Percentiles rank a stretch among this genome's conserved stretches.
Evolutionary conservation across 2,888 invertebrate species (phyloP).

Genomic region (Scaptomyza parva): DNA sequence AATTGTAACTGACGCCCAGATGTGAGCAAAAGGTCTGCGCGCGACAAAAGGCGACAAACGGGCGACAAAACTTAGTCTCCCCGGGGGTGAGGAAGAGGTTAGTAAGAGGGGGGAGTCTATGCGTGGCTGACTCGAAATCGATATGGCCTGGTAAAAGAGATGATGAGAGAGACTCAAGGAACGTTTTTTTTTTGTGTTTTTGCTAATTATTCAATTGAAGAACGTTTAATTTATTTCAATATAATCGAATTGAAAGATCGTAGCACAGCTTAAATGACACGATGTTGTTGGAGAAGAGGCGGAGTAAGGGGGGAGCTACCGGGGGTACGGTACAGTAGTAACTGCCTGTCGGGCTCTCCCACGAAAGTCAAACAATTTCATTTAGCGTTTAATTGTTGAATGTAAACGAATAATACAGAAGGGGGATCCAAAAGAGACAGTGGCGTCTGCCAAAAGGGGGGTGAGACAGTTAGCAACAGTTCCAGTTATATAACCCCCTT

Average conservation of each 20-base stretch:
- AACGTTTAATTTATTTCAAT: constrained; percentile 81
- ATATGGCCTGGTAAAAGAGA: constrained; percentile 25
- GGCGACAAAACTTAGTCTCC: constrained; percentile 53
- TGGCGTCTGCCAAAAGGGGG: constrained; percentile 15
- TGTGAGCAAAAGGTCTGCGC: constrained; percentile 62
- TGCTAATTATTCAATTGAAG: constrained; percentile 80
- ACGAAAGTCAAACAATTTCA: constrained; percentile 80
- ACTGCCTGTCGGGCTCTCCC: constrained; percentile 66
- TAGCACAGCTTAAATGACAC: constrained; percentile 39
- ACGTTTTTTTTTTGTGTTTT: no score
- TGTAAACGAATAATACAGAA: constrained; percentile 3
- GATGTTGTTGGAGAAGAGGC: constrained; percentile 35
- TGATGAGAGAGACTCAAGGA: background rate
- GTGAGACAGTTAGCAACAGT: accelerated
- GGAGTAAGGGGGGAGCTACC: constrained; percentile 1
- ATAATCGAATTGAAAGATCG: constrained; percentile 84
- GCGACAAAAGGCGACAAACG: constrained; percentile 62
- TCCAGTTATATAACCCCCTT: background rate
- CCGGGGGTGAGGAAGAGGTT: background rate
- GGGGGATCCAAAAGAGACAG: constrained; percentile 21
- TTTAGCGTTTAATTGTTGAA: constrained; percentile 69
- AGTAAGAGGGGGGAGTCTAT: background rate
- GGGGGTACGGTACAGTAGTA: constrained; percentile 5
- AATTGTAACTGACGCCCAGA: constrained; percentile 75
- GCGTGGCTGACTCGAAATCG: constrained; percentile 54